These are phyloP conservation scores for Rhinoptilus africanus DNA, from an alignment of 2,113 vertebrate species.

Conservation along the genomic window DNA sequence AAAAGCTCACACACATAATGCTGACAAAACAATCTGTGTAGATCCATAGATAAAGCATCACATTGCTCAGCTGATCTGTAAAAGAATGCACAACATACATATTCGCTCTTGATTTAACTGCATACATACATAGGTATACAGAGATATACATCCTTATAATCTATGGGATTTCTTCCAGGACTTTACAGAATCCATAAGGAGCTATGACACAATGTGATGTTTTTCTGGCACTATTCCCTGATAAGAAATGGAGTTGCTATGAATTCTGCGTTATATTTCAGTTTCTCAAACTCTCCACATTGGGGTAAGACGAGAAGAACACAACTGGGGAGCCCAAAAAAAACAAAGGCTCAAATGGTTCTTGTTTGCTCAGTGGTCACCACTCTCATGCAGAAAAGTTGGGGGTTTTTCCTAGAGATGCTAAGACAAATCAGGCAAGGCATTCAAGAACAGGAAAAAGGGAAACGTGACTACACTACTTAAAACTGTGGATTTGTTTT, in stretches of 20 bases:
- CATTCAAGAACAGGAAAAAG: not conserved
- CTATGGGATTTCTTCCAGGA: not conserved
- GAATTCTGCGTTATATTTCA: not conserved
- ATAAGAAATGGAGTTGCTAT: not conserved
- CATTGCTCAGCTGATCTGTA: not conserved
- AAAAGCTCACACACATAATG: not conserved
- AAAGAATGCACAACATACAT: not conserved
- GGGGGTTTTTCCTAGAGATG: accelerated
- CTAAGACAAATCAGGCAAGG: not conserved
- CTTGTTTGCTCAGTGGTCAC: not conserved
- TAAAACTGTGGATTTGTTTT: not conserved
- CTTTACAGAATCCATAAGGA: not conserved
- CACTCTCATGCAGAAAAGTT: not conserved
- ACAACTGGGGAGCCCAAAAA: not conserved
- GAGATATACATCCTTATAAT: not conserved
- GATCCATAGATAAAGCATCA: not conserved
- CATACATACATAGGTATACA: not conserved
- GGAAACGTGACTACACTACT: not conserved
- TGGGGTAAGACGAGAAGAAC: not conserved
- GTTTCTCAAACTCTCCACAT: not conserved
- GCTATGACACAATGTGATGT: not conserved
- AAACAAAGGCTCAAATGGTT: not conserved
- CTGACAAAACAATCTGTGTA: not conserved
- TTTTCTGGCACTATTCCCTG: not conserved
- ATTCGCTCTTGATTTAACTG: not conserved